Conservation (phyloP, 2,888 invertebrate species). For the Pollenia griseotomentosa region DNA sequence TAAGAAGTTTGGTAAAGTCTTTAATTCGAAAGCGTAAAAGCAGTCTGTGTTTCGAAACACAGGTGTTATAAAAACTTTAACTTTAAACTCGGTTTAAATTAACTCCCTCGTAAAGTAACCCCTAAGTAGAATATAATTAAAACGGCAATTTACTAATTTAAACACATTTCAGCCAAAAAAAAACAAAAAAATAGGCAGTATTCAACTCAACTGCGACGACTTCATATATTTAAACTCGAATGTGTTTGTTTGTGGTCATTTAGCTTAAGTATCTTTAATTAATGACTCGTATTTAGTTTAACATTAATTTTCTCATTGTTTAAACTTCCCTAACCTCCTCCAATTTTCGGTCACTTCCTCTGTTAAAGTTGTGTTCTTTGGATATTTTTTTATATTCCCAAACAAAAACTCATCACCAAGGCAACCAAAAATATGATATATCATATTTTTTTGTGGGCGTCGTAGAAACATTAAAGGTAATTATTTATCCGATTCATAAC, state of each 20-base stretch:
- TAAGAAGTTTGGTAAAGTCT: too few species aligned
- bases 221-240: neutral
- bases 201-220: neutral
- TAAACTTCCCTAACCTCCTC: slow-evolving; percentile 54
- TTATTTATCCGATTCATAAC: too few species aligned
- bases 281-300: slow-evolving; percentile 70
- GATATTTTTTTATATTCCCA: slow-evolving; percentile 28
- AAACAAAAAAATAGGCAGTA: neutral
- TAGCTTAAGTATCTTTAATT: slow-evolving; percentile 69
- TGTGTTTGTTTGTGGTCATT: slow-evolving; percentile 60
- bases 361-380: neutral
- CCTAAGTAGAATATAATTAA: neutral
- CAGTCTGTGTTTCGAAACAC: too few species aligned
- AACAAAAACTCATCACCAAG: slow-evolving; percentile 29
- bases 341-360: slow-evolving; percentile 42
- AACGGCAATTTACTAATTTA: slow-evolving; percentile 2
- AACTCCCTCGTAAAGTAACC: neutral
- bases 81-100: neutral
- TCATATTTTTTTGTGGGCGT: too few species aligned
- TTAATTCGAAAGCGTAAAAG: too few species aligned
- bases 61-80: neutral
- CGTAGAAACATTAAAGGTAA: too few species aligned
- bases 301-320: slow-evolving; percentile 71
- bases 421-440: too few species aligned
- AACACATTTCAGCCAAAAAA: neutral